Evolutionary conservation across 1,140 invertebrate species (phyloP).

Genomic region (Phthorimaea operculella): DNA sequence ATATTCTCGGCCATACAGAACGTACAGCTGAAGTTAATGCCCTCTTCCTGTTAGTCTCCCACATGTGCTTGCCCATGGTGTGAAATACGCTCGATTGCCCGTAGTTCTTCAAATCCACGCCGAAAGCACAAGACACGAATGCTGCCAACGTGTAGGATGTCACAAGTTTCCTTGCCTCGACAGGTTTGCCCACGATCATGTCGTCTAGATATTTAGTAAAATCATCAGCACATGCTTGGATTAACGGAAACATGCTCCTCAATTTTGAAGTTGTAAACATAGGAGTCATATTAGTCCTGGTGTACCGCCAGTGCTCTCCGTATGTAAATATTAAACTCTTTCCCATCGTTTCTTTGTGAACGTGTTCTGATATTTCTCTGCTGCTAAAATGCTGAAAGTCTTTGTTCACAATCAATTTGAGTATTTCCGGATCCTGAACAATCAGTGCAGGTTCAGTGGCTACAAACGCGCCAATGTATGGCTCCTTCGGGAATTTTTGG

Average conservation of each 20-base stretch:
- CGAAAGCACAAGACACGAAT: constrained; percentile 70
- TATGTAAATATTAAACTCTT: constrained; percentile 45
- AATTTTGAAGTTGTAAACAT: constrained; percentile 72
- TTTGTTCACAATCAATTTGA: constrained; percentile 60
- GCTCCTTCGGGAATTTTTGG: constrained; percentile 32
- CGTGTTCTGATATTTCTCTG: too few relatives aligned
- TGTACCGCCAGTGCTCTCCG: constrained; percentile 67
- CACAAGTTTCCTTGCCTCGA: constrained; percentile 58
- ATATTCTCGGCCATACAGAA: constrained; percentile 29
- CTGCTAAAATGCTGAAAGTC: constrained; percentile 39
- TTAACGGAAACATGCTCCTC: constrained; percentile 67
- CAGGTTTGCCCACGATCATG: constrained; percentile 19
- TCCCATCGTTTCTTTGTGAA: constrained; percentile 13
- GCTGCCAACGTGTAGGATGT: constrained; percentile 69
- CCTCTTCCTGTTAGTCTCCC: constrained; percentile 16
- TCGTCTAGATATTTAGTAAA: constrained; percentile 28
- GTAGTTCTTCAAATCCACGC: constrained; percentile 52
- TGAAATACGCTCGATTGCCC: constrained; percentile 59
- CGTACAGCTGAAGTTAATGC: constrained; percentile 16
- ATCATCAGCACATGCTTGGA: constrained; percentile 45
- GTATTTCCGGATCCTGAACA: constrained; percentile 56
- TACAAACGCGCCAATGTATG: constrained; percentile 51
- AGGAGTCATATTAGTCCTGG: constrained; percentile 70
- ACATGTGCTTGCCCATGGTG: constrained; percentile 49
- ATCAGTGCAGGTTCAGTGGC: constrained; percentile 53